A percentile compares a stretch with the other conserved stretches of the same genome.
Conservation (phyloP, 2,797 vertebrate species). For the Syngnathus acus region DNA sequence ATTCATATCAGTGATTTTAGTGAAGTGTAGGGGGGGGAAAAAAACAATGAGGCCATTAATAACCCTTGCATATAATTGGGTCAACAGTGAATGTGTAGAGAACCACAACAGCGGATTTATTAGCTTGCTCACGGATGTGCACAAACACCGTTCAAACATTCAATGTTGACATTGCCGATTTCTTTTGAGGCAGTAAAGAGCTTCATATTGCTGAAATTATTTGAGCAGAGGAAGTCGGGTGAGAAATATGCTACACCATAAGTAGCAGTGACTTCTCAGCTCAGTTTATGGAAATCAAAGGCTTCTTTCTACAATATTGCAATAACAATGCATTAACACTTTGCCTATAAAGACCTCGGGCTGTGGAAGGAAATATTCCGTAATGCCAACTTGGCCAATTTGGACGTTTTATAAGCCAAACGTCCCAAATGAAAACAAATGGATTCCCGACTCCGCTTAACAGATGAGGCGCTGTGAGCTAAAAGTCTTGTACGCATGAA, state of each 20-base stretch:
- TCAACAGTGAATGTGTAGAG: not conserved
- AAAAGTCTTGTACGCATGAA: slow-evolving; percentile 10
- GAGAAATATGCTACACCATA: not conserved
- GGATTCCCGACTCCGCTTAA: slow-evolving; percentile 8
- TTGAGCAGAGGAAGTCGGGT: slow-evolving; percentile 7
- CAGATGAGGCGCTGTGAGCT: slow-evolving; percentile 10
- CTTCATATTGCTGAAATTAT: slow-evolving; percentile 6
- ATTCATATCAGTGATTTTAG: not conserved
- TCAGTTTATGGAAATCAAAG: slow-evolving; percentile 7
- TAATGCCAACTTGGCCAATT: not conserved
- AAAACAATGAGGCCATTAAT: slow-evolving; percentile 2
- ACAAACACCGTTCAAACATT: slow-evolving; percentile 12
- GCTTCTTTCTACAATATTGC: not conserved
- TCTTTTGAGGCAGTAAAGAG: slow-evolving; percentile 5
- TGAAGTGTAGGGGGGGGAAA: not conserved
- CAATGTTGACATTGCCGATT: slow-evolving; percentile 8
- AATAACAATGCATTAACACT: slow-evolving; percentile 2
- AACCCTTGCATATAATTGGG: slow-evolving; percentile 3
- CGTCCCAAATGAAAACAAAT: slow-evolving; percentile 15
- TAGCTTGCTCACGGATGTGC: slow-evolving; percentile 4
- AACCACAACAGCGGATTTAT: not conserved
- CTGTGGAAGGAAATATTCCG: not conserved
- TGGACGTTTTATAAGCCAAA: slow-evolving; percentile 11
- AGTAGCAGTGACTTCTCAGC: not conserved
- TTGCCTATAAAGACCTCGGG: slow-evolving; percentile 13